Base-by-base conservation (phyloP, 30 jellyfish, hydroid and myxozoan species). In the Pseudorhiza aurosa region DNA sequence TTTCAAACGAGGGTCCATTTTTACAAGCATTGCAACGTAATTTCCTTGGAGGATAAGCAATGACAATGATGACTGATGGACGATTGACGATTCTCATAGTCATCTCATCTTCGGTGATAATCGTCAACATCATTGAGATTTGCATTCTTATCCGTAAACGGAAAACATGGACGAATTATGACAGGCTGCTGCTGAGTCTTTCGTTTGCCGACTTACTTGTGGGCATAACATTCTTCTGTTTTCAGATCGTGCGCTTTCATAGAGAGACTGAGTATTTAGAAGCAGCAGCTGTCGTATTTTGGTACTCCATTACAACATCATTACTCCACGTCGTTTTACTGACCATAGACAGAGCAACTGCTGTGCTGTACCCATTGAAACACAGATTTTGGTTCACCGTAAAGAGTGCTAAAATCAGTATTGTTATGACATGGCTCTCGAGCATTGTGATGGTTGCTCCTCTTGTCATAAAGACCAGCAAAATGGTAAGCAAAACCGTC, bases 231-330 rank as follows among this genome's bases (percentile, higher is more conserved):
- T 35, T 65, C 11, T 26, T 65, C 1, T 18, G 21, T 31, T 65
- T n/a, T 42, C 60, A 33, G 12, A 24, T 17, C 12, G 43, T 39
- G 35, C 2, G 46, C 5, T 22, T 29, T 27, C 57, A 36, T 15
- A 35, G 12, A 18, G 5, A 12, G 8, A 65, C 7, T 12, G 8
- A 14, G 2, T 4, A 29, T 28, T 15, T 33, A 1, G 29, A 58
- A 19, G 11, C 3, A 43, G 21, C 4, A 32, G 35, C 63, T 14
- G 63, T 22, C 2, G 35, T 65, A 2, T 44, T 65, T 17, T 65
- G 80, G 80, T 65, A 30, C 40, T 65, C 80, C 4, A 65, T 65
- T 5, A 37, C 45, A 63, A n/a, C 62, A n/a, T 65, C 80, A 5
- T 37, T 39, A 25, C 39, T 37, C n/a, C 80, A 65, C 21, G 26